Evolutionary conservation across 2,113 vertebrate genomes (phyloP).

Genomic region (Galeopterus variegatus): DNA sequence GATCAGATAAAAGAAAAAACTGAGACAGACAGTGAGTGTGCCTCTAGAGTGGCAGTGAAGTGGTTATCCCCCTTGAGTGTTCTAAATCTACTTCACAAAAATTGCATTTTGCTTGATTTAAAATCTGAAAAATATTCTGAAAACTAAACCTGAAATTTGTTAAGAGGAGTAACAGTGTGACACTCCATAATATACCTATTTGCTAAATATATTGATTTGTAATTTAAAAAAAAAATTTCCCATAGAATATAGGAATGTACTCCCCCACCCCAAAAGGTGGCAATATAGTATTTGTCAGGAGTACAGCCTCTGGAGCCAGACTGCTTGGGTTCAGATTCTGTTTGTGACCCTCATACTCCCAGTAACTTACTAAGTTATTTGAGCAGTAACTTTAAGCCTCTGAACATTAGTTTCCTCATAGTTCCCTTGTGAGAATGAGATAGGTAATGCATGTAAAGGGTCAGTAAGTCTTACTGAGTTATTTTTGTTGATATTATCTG

Average conservation of each 20-base stretch:
- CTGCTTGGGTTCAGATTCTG: not conserved
- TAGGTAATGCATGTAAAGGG: not conserved
- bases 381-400: not conserved
- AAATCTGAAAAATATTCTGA: not conserved
- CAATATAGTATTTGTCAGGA: not conserved
- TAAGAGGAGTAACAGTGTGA: not conserved
- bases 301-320: not conserved
- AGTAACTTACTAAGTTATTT: not conserved
- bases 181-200: not conserved
- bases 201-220: not conserved
- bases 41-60: not conserved
- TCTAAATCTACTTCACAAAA: not conserved
- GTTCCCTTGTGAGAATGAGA: not conserved
- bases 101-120: not conserved
- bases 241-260: too few species aligned
- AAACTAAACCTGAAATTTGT: not conserved
- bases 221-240: not conserved
- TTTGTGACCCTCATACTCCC: not conserved
- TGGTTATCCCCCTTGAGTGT: accelerated
- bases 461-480: not conserved
- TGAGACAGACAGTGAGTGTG: not conserved
- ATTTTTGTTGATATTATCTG: conserved; percentile 7
- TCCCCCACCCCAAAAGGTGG: not conserved
- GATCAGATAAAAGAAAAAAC: not conserved
- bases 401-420: not conserved